These are phyloP conservation scores for Leptestheria dahalacensis DNA, from an alignment of 1,140 invertebrate species.

Conservation along the genomic window DNA sequence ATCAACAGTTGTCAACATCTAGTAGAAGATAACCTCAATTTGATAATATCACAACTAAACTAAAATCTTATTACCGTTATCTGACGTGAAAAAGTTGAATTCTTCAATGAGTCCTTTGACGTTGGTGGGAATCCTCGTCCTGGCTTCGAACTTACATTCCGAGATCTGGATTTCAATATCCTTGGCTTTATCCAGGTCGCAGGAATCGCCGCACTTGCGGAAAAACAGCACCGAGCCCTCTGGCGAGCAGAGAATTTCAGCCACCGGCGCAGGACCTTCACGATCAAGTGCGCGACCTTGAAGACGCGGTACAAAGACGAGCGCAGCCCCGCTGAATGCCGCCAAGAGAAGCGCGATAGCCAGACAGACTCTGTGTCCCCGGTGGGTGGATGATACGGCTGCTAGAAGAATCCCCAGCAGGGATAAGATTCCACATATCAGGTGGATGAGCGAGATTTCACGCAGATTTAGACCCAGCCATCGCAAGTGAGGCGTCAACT, in stretches of 20 bases:
- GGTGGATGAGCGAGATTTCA: not conserved
- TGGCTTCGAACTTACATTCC: not conserved
- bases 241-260: slow-evolving; percentile 1
- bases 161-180: not conserved
- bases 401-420: not conserved
- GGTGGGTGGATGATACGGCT: not conserved
- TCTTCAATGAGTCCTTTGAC: not conserved
- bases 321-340: not conserved
- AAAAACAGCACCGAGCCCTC: slow-evolving; percentile 6
- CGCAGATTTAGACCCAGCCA: slow-evolving; percentile 1
- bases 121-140: not conserved
- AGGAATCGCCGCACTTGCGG: not conserved
- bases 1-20: not conserved
- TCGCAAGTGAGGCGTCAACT: not conserved
- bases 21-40: not conserved
- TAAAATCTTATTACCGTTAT: not conserved
- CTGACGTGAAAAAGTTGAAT: not conserved
- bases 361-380: slow-evolving; percentile 1
- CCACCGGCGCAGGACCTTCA: not conserved
- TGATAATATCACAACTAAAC: not conserved
- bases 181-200: not conserved
- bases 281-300: not conserved
- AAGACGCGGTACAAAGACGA: not conserved
- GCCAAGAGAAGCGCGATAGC: not conserved
- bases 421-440: not conserved